Conservation (phyloP, 2,888 invertebrate species). For the Rhamphomyia laevipes region DNA sequence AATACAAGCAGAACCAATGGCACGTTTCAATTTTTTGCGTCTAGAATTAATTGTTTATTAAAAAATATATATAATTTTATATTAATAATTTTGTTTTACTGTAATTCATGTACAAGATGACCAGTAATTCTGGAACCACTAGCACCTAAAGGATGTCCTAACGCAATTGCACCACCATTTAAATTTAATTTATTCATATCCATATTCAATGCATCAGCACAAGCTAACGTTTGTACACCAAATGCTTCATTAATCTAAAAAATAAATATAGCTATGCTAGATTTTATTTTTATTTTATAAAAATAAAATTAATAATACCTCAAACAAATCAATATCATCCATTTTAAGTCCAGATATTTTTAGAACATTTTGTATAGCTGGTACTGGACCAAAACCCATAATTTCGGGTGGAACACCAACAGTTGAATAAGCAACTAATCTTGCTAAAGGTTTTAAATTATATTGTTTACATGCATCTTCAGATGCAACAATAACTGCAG, state of each 20-base stretch:
- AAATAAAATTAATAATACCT: constrained; percentile 45
- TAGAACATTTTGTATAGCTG: constrained; percentile 79
- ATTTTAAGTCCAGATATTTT: constrained; percentile 65
- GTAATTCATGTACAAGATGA: constrained; percentile 83
- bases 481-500: constrained; percentile 77
- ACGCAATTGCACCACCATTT: constrained; percentile 90
- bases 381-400: constrained; percentile 96
- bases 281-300: not conserved
- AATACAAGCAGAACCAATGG: constrained; percentile 93
- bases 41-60: constrained; percentile 39
- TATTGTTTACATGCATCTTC: constrained; percentile 76
- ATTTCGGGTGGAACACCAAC: constrained; percentile 95
- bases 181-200: constrained; percentile 83
- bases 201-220: constrained; percentile 76
- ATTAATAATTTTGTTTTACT: constrained; percentile 41
- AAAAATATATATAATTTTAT: constrained; percentile 2
- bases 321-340: constrained; percentile 83
- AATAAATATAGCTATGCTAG: not conserved
- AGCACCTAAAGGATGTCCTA: constrained; percentile 96
- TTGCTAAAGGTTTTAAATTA: constrained; percentile 77
- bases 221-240: constrained; percentile 86
- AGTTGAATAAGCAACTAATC: constrained; percentile 81
- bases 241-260: constrained; percentile 95
- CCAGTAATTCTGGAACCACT: constrained; percentile 86
- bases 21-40: constrained; percentile 71